Evolutionary conservation across 2,888 invertebrate species (phyloP).

Genomic region (Dynastes hyllus): DNA sequence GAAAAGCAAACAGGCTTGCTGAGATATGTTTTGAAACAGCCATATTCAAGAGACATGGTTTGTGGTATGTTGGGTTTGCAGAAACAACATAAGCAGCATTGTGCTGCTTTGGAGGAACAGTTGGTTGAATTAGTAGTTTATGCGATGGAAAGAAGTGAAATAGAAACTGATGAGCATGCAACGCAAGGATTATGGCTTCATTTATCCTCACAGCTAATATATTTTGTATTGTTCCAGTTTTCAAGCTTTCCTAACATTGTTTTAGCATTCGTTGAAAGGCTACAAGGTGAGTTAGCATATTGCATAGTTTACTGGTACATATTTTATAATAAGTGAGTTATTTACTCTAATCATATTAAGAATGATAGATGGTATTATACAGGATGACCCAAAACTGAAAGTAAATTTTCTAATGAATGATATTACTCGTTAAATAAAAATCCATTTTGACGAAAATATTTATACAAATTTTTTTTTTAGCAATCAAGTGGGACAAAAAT

Average conservation of each 20-base stretch:
- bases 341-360: background rate
- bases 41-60: conserved; percentile 97
- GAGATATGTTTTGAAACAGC: conserved; percentile 93
- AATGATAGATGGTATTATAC: too few species aligned
- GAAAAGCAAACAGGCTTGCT: conserved; percentile 92
- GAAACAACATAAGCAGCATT: conserved; percentile 83
- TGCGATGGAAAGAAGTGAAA: conserved; percentile 94
- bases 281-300: conserved; percentile 59
- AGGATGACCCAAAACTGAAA: too few species aligned
- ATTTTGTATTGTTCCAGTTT: conserved; percentile 95
- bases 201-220: conserved; percentile 94
- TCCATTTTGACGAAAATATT: too few species aligned
- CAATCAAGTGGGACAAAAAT: too few species aligned
- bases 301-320: background rate
- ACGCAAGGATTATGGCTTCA: conserved; percentile 94
- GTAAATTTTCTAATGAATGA: too few species aligned
- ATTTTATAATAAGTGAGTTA: background rate
- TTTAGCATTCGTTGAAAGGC: conserved; percentile 86
- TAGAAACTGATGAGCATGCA: conserved; percentile 74
- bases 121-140: conserved; percentile 91
- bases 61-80: conserved; percentile 95
- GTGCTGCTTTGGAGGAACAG: conserved; percentile 93
- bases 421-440: too few species aligned
- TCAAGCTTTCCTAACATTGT: conserved; percentile 95
- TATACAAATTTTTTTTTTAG: too few species aligned